phyloP scores from a whole-genome alignment of 2,797 vertebrate genomes.

The Brachymystax lenok region DNA sequence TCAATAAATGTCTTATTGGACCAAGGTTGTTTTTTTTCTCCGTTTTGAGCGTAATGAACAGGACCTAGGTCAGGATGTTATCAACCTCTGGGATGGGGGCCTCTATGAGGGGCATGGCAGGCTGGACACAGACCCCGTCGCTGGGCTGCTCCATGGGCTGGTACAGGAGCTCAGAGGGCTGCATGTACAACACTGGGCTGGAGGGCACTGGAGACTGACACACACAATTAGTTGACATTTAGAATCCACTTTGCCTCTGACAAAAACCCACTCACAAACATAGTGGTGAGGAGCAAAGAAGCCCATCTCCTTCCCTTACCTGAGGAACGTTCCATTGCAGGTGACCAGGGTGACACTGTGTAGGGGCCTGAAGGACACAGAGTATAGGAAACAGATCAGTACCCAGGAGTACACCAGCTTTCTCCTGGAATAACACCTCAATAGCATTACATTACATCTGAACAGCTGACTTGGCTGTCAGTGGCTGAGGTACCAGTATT shows the following conservation, averaged over 20 bases:
- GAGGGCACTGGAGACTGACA: slow-evolving; percentile 49
- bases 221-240: not conserved
- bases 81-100: slow-evolving; percentile 46
- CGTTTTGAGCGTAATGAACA: not conserved
- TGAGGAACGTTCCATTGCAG: slow-evolving; percentile 79
- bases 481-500: not conserved
- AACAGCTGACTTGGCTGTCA: not conserved
- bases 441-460: not conserved
- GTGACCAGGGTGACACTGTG: slow-evolving; percentile 75
- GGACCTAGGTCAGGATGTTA: not conserved
- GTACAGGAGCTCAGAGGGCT: slow-evolving; percentile 57
- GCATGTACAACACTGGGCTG: slow-evolving; percentile 47
- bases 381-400: not conserved
- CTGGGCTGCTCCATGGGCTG: slow-evolving; percentile 37
- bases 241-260: not conserved
- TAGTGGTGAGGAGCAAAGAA: not conserved
- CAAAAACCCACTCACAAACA: not conserved
- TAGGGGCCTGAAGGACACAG: slow-evolving; percentile 58
- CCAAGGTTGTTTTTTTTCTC: not conserved
- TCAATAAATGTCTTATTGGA: not conserved
- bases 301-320: slow-evolving; percentile 58
- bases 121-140: slow-evolving; percentile 40
- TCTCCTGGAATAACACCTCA: not conserved
- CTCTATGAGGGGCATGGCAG: slow-evolving; percentile 36
- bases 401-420: not conserved